A percentile compares a stretch with the other conserved stretches of the same genome.
phyloP scores from a whole-genome alignment of 2,113 vertebrate species.

The Chroicocephalus ridibundus region DNA sequence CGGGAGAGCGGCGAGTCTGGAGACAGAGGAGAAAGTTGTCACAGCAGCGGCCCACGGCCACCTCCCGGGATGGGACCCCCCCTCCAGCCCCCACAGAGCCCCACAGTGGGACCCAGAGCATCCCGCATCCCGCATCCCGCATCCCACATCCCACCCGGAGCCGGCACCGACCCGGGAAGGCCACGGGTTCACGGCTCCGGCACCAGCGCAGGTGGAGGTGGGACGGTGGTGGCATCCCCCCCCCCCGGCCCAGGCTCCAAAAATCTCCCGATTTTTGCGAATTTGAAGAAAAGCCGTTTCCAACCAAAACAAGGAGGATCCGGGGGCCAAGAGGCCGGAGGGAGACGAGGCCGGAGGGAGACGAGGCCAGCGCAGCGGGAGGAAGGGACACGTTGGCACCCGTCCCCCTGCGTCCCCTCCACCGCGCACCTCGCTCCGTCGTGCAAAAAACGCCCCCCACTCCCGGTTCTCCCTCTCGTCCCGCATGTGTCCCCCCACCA shows the following conservation, averaged over 20 bases:
- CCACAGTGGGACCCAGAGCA: background rate
- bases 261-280: background rate
- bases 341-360: background rate
- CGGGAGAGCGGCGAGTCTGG: rapidly evolving
- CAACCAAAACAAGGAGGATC: background rate
- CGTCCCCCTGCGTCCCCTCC: background rate
- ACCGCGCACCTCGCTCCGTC: background rate
- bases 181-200: background rate
- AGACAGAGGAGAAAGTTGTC: background rate
- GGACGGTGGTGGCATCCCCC: background rate
- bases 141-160: no score
- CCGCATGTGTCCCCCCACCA: background rate
- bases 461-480: background rate
- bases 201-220: background rate
- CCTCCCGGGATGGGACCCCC: background rate
- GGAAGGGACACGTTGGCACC: background rate
- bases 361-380: background rate
- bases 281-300: background rate
- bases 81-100: background rate
- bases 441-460: background rate
- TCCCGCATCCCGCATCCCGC: no score
- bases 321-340: background rate
- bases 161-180: background rate
- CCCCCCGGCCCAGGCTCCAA: no score
- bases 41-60: background rate